phyloP scores from a whole-genome alignment of 2,113 vertebrate species.

The Elaphurus davidianus region DNA sequence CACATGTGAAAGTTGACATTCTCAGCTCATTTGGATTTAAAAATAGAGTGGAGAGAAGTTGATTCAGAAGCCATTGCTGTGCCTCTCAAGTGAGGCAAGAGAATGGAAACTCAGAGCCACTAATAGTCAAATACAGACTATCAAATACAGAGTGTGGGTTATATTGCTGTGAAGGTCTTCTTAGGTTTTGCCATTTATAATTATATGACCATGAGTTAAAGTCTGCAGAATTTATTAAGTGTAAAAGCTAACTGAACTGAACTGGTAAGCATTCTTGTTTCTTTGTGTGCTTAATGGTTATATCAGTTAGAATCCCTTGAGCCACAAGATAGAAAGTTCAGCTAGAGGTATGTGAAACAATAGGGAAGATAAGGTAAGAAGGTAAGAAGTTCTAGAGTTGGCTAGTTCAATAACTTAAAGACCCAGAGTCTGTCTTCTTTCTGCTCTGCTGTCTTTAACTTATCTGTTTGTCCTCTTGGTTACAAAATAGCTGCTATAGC shows the following conservation, averaged over 20 bases:
- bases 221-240: not conserved
- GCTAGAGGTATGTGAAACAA: not conserved
- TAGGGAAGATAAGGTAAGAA: not conserved
- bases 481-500: not conserved
- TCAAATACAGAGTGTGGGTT: too few relatives aligned
- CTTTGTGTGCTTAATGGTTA: not conserved
- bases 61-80: not conserved
- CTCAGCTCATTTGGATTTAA: conserved; percentile 11
- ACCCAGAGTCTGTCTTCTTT: not conserved
- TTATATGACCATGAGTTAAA: not conserved
- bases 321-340: not conserved
- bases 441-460: not conserved
- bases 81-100: not conserved
- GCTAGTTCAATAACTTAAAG: not conserved
- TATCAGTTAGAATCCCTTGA: not conserved
- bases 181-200: not conserved
- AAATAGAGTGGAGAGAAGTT: not conserved
- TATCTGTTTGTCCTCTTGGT: not conserved
- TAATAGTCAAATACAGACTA: too few relatives aligned
- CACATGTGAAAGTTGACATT: not conserved
- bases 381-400: not conserved
- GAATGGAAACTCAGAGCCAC: not conserved
- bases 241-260: not conserved
- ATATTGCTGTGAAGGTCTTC: not conserved
- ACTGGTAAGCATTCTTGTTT: not conserved